Evolutionary conservation across 2,113 vertebrate genomes (phyloP).

Genomic region (Pluvianellus socialis): DNA sequence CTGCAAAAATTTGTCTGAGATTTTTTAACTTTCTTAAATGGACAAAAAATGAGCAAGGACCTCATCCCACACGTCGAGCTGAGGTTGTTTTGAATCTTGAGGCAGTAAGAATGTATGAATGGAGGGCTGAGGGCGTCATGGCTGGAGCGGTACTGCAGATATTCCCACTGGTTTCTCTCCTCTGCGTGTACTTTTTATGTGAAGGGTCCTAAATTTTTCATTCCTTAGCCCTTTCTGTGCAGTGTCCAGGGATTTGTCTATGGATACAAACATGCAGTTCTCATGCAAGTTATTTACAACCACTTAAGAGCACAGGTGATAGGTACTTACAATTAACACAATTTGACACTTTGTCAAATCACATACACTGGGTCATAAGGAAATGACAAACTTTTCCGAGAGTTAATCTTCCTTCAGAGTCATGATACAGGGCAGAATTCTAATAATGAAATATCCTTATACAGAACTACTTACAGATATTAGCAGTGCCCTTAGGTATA

Average conservation of each 20-base stretch:
- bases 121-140: rapidly evolving
- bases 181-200: neutral
- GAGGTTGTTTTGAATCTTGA: neutral
- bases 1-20: neutral
- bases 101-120: neutral
- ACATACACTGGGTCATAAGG: neutral
- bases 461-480: conserved; percentile 92
- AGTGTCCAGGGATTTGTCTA: neutral
- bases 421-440: neutral
- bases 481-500: conserved; percentile 97
- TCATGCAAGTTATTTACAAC: neutral
- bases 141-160: neutral
- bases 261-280: neutral
- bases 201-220: neutral
- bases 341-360: neutral
- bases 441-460: neutral
- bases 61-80: neutral
- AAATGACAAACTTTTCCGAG: neutral
- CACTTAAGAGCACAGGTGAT: neutral
- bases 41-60: neutral
- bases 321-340: neutral
- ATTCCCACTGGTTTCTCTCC: neutral
- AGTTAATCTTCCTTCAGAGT: neutral
- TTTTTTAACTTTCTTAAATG: neutral
- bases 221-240: neutral